Percentiles rank a stretch among this genome's conserved stretches.
Evolutionary conservation across 2,888 invertebrate species (phyloP).

Genomic region (Autographa gamma): DNA sequence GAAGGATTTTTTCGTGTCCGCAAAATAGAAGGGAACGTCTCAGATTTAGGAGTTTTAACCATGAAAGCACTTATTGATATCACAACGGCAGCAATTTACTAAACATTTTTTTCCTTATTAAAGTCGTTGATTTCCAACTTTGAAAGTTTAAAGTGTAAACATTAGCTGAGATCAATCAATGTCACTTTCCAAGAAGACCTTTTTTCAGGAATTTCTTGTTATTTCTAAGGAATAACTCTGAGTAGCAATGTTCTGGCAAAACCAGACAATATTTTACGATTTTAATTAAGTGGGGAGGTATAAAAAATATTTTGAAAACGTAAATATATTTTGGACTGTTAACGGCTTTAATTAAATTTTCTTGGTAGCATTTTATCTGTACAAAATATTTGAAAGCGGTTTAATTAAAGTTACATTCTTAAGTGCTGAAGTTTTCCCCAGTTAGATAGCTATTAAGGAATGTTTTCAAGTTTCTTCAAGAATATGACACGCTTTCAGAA

Average conservation of each 20-base stretch:
- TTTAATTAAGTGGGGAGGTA: conserved; percentile 42
- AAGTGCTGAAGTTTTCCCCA: conserved; percentile 10
- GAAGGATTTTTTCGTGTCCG: too few species aligned
- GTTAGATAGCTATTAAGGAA: conserved; percentile 3
- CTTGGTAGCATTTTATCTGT: conserved; percentile 29
- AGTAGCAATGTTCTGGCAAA: conserved; percentile 39
- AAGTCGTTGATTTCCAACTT: too few species aligned
- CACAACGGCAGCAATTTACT: too few species aligned
- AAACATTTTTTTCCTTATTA: too few species aligned
- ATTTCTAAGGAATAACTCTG: conserved; percentile 18
- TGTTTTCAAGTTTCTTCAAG: not conserved
- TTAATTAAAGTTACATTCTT: conserved; percentile 24
- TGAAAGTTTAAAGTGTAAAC: too few species aligned
- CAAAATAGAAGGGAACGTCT: too few species aligned
- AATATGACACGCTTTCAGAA: conserved; percentile 5
- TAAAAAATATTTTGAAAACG: conserved; percentile 23
- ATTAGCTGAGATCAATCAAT: not conserved
- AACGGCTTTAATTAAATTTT: conserved; percentile 37
- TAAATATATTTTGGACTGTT: conserved; percentile 27
- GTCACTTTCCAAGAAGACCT: not conserved
- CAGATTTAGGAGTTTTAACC: too few species aligned
- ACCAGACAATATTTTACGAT: conserved; percentile 39
- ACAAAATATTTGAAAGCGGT: conserved; percentile 25
- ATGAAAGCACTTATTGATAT: too few species aligned
- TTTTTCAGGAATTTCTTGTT: conserved; percentile 16